Evolutionary conservation across 2,113 vertebrate species (phyloP).

Genomic region (Ceyx melanurus): DNA sequence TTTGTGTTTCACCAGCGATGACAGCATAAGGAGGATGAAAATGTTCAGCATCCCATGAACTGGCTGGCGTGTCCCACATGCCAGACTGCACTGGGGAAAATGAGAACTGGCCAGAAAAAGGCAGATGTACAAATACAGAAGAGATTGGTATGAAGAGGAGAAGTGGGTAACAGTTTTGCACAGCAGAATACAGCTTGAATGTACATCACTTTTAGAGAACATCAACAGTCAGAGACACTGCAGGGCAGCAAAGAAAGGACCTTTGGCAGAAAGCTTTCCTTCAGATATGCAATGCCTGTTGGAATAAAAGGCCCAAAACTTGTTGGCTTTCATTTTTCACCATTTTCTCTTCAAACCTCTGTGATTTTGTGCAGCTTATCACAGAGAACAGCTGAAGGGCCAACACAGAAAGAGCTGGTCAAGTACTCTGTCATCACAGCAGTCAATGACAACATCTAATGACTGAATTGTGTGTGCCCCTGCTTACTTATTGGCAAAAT

Average conservation of each 20-base stretch:
- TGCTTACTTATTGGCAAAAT: conserved; percentile 23
- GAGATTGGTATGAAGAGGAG: neutral
- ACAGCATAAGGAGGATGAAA: conserved; percentile 25
- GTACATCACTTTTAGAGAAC: neutral
- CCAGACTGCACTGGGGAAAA: conserved; percentile 34
- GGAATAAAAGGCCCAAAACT: neutral
- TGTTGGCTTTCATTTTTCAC: neutral
- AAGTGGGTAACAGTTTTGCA: neutral
- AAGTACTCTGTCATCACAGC: neutral
- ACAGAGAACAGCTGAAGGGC: neutral
- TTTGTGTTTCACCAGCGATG: conserved; percentile 16
- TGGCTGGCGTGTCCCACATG: conserved; percentile 41
- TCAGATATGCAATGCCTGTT: neutral
- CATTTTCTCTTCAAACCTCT: neutral
- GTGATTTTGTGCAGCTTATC: neutral
- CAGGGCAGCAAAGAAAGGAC: neutral
- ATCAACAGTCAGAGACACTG: neutral
- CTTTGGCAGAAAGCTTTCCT: neutral
- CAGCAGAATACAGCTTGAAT: conserved; percentile 11
- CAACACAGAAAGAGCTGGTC: neutral
- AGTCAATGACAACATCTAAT: neutral
- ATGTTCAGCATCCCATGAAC: conserved; percentile 6
- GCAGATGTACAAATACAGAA: neutral
- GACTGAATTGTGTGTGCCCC: neutral
- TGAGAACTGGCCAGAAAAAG: conserved; percentile 20